A percentile compares a stretch with the other conserved stretches of the same genome.
phyloP scores from a whole-genome alignment of 2,113 vertebrate species.

The Corvus moneduloides region DNA sequence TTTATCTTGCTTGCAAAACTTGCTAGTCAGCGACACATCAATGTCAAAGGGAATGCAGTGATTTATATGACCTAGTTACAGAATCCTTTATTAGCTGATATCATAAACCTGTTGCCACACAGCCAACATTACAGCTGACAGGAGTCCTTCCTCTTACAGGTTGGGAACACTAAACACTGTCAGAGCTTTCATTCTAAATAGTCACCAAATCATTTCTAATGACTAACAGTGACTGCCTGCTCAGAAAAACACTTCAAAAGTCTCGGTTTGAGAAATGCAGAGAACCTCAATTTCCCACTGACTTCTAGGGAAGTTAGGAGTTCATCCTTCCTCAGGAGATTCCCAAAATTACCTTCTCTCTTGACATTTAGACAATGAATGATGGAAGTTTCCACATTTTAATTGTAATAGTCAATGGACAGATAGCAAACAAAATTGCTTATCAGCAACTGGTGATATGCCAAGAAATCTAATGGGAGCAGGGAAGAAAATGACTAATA shows the following conservation, averaged over 20 bases:
- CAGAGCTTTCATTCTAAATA: neutral
- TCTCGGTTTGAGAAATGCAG: neutral
- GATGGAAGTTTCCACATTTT: constrained; percentile 16
- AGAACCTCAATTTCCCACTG: neutral
- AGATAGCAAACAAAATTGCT: constrained; percentile 18
- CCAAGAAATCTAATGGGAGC: constrained; percentile 8
- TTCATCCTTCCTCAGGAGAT: neutral
- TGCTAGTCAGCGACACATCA: neutral
- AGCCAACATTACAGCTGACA: neutral
- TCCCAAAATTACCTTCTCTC: neutral
- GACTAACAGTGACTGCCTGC: neutral
- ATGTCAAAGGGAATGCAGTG: neutral
- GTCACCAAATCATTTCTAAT: neutral
- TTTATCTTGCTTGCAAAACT: neutral
- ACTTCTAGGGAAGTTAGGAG: neutral
- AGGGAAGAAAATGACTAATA: neutral
- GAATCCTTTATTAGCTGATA: neutral
- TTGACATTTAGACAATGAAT: neutral
- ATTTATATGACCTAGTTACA: neutral
- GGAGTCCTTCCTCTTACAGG: neutral
- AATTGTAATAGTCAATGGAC: neutral
- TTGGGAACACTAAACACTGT: neutral
- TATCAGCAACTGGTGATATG: neutral
- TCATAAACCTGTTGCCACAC: constrained; percentile 6
- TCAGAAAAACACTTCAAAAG: neutral